These are phyloP conservation scores for Alloscopus bannaensis DNA, from an alignment of 2,888 invertebrate genomes.

Conservation along the genomic window DNA sequence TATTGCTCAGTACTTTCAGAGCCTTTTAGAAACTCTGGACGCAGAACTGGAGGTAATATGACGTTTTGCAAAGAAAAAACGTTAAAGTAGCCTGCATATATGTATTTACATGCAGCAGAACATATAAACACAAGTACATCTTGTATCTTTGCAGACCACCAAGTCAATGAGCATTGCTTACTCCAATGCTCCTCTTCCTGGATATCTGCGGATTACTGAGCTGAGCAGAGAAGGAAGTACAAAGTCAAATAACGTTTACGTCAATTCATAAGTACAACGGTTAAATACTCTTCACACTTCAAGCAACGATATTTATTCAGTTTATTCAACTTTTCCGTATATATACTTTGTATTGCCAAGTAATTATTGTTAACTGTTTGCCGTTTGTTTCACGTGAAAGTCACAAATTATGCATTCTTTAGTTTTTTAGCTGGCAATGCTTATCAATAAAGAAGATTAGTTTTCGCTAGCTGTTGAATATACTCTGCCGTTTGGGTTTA, in stretches of 20 bases:
- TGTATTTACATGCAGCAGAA: not conserved
- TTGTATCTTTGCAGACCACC: constrained; percentile 17
- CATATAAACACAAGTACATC: too few relatives aligned
- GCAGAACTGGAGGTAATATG: constrained; percentile 58
- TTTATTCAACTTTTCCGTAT: too few relatives aligned
- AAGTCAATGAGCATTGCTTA: not conserved
- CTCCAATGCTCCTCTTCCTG: constrained; percentile 8
- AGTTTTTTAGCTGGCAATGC: not conserved
- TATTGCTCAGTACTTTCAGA: constrained; percentile 46
- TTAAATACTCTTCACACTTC: not conserved
- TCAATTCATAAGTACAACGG: constrained; percentile 14
- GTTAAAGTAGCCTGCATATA: constrained; percentile 3
- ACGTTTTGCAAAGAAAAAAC: not conserved
- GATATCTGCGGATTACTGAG: constrained; percentile 20
- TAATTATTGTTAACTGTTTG: too few relatives aligned
- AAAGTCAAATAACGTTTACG: constrained; percentile 43
- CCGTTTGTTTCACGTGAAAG: too few relatives aligned
- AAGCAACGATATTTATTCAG: not conserved
- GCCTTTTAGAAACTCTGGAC: constrained; percentile 39
- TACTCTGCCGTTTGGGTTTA: too few relatives aligned
- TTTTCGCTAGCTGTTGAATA: too few relatives aligned
- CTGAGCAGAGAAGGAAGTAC: constrained; percentile 12
- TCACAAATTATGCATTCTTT: not conserved
- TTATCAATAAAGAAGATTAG: constrained; percentile 12
- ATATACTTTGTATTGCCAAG: too few relatives aligned